Evolutionary conservation across 2,797 vertebrate species (phyloP).

Genomic region (Pangasius krempfi): DNA sequence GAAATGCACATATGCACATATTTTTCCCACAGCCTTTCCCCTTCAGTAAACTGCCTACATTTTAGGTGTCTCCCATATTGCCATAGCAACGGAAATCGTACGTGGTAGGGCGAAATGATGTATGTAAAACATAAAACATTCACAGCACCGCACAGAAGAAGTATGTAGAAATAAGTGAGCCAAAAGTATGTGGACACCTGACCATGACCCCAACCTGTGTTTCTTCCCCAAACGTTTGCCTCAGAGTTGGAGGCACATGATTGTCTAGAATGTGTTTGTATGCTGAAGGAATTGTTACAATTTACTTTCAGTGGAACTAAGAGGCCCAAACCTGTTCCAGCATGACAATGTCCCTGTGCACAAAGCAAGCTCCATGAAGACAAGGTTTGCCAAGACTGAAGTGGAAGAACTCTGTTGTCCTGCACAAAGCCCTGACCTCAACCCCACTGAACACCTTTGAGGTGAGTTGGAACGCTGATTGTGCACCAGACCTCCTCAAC

Average conservation of each 20-base stretch:
- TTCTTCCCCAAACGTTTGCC: background rate
- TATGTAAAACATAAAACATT: background rate
- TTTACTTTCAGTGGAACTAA: background rate
- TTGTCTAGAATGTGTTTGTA: background rate
- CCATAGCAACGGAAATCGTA: background rate
- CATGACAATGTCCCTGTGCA: no score
- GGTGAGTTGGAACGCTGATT: background rate
- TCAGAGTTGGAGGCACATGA: background rate
- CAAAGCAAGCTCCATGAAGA: background rate
- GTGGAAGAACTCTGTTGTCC: background rate
- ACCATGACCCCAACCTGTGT: background rate
- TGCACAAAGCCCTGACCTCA: background rate
- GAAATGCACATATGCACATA: background rate
- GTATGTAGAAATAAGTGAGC: no score
- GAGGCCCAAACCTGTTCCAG: background rate
- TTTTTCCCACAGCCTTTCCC: background rate
- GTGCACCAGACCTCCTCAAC: background rate
- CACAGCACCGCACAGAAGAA: background rate
- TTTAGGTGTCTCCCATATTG: background rate
- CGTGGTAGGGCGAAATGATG: background rate
- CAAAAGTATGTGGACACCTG: background rate
- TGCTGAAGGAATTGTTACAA: background rate
- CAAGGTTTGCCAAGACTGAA: background rate
- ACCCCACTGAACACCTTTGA: background rate
- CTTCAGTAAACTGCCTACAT: background rate